Conservation (phyloP, 2,113 vertebrate genomes). For the Rhinichthys klamathensis region DNA sequence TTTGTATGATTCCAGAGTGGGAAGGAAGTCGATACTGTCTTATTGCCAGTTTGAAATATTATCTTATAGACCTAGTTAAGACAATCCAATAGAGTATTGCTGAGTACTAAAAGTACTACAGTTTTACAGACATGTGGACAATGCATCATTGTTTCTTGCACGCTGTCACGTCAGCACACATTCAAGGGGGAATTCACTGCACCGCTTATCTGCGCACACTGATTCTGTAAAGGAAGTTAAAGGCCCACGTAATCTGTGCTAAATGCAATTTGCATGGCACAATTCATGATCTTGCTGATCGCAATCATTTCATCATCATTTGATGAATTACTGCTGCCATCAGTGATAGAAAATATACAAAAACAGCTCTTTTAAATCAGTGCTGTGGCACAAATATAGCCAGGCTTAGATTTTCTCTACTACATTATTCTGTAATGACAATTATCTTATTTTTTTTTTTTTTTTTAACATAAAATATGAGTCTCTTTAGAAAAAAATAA, state of each 20-base stretch:
- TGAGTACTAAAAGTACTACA: not conserved
- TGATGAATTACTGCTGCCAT: conserved; percentile 3
- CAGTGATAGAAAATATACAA: not conserved
- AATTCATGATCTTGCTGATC: conserved; percentile 2
- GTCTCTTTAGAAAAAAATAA: too few species aligned
- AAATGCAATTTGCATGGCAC: not conserved
- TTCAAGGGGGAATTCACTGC: not conserved
- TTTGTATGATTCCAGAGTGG: conserved; percentile 6
- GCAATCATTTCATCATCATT: conserved; percentile 2
- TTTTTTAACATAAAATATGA: too few species aligned
- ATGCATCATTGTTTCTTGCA: not conserved
- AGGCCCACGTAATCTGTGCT: not conserved
- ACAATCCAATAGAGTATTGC: conserved; percentile 3
- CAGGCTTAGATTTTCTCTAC: too few species aligned
- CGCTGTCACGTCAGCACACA: not conserved
- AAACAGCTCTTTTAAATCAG: not conserved
- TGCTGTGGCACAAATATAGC: not conserved
- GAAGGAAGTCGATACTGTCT: conserved; percentile 15
- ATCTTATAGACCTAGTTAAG: not conserved
- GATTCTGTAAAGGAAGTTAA: conserved; percentile 24
- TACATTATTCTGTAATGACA: too few species aligned
- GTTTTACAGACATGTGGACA: not conserved
- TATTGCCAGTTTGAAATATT: conserved; percentile 16
- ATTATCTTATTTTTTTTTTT: too few species aligned
- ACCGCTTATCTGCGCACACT: not conserved